Evolutionary conservation across 2,113 vertebrate species (phyloP).

Genomic region (Antechinus stuartii): DNA sequence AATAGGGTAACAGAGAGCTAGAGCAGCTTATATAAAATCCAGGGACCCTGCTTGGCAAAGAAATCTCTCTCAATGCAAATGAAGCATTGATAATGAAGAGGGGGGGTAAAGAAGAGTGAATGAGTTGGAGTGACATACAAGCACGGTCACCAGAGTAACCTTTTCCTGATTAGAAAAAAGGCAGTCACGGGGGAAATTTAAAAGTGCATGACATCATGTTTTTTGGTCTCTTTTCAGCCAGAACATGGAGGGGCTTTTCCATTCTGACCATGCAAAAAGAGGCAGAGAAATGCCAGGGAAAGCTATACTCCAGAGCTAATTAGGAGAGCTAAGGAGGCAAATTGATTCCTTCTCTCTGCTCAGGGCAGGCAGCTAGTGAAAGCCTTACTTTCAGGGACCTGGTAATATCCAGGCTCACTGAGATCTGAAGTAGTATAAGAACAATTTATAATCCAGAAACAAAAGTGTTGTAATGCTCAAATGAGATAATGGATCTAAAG

Average conservation of each 20-base stretch:
- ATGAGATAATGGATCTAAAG: not conserved
- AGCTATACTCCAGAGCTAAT: not conserved
- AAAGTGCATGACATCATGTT: not conserved
- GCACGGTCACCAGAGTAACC: not conserved
- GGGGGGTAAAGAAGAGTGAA: not conserved
- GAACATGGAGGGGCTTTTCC: slow-evolving; percentile 15
- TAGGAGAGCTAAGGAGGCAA: not conserved
- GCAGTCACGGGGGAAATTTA: not conserved
- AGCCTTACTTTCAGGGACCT: not conserved
- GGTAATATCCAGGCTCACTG: not conserved
- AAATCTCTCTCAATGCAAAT: rapidly evolving
- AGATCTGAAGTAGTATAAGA: not conserved
- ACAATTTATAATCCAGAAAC: not conserved
- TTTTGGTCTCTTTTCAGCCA: slow-evolving; percentile 17
- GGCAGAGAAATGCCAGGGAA: not conserved
- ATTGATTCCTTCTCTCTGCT: not conserved
- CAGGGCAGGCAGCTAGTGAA: not conserved
- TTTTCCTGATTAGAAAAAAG: slow-evolving; percentile 39
- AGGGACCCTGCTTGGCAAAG: not conserved
- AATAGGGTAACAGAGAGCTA: slow-evolving; percentile 15
- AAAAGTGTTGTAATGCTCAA: not conserved
- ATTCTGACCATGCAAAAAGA: slow-evolving; percentile 1
- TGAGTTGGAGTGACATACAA: not conserved
- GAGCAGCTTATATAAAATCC: not conserved
- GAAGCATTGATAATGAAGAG: not conserved